phyloP scores from a whole-genome alignment of 2,888 invertebrate genomes.

The Pyrocoelia pectoralis region DNA sequence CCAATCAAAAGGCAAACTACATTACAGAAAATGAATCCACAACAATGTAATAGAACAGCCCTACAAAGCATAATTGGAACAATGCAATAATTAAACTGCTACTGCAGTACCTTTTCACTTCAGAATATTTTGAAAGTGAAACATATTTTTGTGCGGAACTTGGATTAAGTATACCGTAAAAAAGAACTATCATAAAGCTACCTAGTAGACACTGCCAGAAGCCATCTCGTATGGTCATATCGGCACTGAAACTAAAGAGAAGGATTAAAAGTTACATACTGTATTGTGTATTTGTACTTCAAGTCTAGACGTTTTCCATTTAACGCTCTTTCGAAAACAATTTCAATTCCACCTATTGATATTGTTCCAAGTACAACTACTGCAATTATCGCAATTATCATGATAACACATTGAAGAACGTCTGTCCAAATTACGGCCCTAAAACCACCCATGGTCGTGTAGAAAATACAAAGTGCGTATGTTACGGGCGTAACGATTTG shows the following conservation, averaged over 20 bases:
- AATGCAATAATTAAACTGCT: too few species aligned
- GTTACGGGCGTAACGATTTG: conserved; percentile 71
- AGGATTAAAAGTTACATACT: neutral
- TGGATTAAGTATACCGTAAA: neutral
- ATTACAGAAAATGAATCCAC: too few species aligned
- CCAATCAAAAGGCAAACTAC: too few species aligned
- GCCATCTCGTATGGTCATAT: conserved; percentile 67
- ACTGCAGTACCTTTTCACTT: neutral
- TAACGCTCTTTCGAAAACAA: neutral
- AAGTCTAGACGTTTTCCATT: neutral
- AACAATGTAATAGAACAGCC: too few species aligned
- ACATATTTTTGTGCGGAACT: neutral
- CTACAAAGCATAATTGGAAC: too few species aligned
- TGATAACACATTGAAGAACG: conserved; percentile 57
- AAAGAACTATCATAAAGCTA: neutral
- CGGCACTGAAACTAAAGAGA: conserved; percentile 65
- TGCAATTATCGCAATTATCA: neutral
- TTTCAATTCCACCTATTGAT: neutral
- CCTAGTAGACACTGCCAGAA: conserved; percentile 51
- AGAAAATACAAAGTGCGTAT: conserved; percentile 77
- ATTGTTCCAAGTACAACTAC: neutral
- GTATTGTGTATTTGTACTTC: neutral
- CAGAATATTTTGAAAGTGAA: neutral
- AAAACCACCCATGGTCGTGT: conserved; percentile 74
- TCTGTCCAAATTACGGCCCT: conserved; percentile 72